phyloP scores from a whole-genome alignment of 2,888 invertebrate genomes.

The Machimus atricapillus region DNA sequence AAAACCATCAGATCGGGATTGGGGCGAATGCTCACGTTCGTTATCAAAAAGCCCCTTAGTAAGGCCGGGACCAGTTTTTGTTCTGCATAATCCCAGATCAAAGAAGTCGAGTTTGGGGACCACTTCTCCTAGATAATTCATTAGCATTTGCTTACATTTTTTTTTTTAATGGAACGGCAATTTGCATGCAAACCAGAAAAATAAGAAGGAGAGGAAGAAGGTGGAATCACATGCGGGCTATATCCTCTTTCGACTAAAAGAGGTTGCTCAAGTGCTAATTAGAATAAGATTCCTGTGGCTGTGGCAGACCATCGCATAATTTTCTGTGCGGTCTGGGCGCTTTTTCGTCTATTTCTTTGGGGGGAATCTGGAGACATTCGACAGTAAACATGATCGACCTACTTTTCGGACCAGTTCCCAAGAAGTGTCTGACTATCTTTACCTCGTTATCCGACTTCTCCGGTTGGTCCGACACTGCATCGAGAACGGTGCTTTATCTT shows the following conservation, averaged over 20 bases:
- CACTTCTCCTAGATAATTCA: background rate
- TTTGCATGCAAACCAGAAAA: background rate
- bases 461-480: background rate
- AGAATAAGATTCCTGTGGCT: background rate
- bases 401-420: background rate
- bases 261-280: background rate
- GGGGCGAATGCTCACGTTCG: background rate
- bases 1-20: background rate
- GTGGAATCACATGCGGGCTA: background rate
- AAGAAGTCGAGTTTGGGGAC: background rate
- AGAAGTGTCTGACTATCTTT: background rate
- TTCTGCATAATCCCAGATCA: background rate
- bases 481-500: background rate
- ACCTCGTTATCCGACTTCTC: background rate
- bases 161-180: background rate
- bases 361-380: background rate
- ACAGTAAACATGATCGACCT: background rate
- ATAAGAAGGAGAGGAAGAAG: background rate
- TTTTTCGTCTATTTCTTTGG: background rate
- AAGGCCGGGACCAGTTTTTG: background rate
- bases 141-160: background rate
- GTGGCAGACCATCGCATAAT: background rate
- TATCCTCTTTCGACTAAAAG: background rate
- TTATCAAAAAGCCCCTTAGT: background rate
- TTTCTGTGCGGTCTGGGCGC: background rate